Evolutionary conservation across 2,888 invertebrate genomes (phyloP).

Genomic region (Rhyacophila evoluta): DNA sequence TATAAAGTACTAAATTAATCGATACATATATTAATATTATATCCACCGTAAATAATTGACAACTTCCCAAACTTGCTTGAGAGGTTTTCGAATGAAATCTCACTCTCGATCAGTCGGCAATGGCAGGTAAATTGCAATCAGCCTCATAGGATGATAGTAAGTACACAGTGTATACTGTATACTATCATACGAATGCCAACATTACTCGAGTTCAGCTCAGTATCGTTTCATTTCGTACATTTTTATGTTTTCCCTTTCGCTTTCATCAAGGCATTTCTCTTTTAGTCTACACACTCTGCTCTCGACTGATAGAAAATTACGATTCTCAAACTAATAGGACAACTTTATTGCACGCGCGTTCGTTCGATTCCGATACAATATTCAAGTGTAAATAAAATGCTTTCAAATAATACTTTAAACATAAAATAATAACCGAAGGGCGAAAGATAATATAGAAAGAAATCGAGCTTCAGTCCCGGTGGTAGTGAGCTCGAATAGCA

Average conservation of each 20-base stretch:
- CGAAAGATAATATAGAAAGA: too few species aligned
- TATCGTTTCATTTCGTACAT: constrained; percentile 18
- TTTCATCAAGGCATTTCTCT: constrained; percentile 47
- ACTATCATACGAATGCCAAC: too few species aligned
- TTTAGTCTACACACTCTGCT: not conserved
- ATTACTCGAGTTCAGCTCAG: not conserved
- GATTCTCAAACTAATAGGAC: not conserved
- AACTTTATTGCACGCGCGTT: too few species aligned
- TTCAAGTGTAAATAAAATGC: too few species aligned
- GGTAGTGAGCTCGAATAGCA: too few species aligned
- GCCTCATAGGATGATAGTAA: too few species aligned
- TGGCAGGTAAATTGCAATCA: not conserved
- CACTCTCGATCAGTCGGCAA: not conserved
- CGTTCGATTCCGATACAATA: too few species aligned
- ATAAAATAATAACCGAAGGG: too few species aligned
- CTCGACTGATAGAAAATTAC: not conserved
- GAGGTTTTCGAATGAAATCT: not conserved
- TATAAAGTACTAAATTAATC: not conserved
- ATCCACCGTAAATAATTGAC: too few species aligned
- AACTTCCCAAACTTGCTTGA: not conserved
- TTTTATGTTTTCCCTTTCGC: constrained; percentile 49
- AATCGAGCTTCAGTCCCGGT: too few species aligned
- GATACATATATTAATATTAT: too few species aligned
- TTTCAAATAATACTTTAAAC: too few species aligned
- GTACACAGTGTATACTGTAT: not conserved